Base-by-base conservation (phyloP, 2,113 vertebrate species). In the Saguinus midas region DNA sequence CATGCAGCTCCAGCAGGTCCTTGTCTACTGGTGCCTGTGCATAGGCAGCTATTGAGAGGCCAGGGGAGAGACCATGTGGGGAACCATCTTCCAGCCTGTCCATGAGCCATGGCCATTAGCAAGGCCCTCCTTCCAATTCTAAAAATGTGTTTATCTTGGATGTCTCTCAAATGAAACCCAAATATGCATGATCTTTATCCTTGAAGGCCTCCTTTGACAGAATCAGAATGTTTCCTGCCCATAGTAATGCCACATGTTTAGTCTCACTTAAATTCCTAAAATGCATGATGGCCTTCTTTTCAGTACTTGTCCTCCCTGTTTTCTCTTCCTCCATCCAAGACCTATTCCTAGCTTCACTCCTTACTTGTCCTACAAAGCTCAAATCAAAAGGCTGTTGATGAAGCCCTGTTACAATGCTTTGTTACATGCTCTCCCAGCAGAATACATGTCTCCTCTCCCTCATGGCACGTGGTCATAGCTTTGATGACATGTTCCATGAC, bases 31-130 rank as follows among this genome's bases (percentile, higher is more conserved):
- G 27, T 66, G 1, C 1, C 27, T 61, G 13, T 25, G 72, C 16
- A 5, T 3, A 55, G n/a, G 29, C 21, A 35, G 4, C 52, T 72
- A 4, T 0, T 45, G 11, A 5, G 3, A 79, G 2, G 3, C 21
- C 82, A 66, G 50, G 48, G 9, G 43, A 75, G 23, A 55, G 13
- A 2, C 1, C 8, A 2, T 4, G 6, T 1, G 6, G 4, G 27
- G 9, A 5, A 66, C 21, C 2, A 8, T 12, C 21, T 25, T 17
- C 20, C 5, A 16, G 6, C 0, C 20, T 35, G 6, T 1, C 37
- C 32, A 25, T 20, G 1, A 1, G 11, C 1, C 79, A 55, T 8
- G 3, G 1, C 5, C 8, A 0, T 72, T 52, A 84, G 3, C 9
- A 3, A 25, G 29, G 7, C 18, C 27, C 78, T 78, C 10, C 8